Percentiles rank a stretch among this genome's conserved stretches.
Evolutionary conservation across 1,140 invertebrate genomes (phyloP).

Genomic region (Araneus ventricosus): DNA sequence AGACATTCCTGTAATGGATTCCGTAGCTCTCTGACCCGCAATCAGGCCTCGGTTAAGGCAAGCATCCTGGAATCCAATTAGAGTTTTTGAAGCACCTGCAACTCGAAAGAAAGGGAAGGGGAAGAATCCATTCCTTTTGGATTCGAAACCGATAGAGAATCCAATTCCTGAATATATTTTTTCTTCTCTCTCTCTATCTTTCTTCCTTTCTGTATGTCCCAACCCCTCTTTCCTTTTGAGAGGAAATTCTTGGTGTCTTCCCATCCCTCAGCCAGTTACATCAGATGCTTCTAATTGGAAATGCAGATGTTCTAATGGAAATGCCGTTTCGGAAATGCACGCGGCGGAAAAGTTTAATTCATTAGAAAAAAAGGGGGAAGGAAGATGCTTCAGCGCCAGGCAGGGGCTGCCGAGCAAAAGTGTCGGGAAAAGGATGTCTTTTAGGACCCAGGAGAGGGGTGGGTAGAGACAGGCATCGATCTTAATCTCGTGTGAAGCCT

Average conservation of each 20-base stretch:
- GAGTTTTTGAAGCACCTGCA: conserved; percentile 73
- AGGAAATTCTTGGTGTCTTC: background rate
- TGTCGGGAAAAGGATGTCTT: conserved; percentile 66
- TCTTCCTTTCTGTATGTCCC: background rate
- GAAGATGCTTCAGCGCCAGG: background rate
- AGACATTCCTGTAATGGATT: conserved; percentile 70
- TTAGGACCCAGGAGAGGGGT: conserved; percentile 52
- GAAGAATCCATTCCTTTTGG: conserved; percentile 66
- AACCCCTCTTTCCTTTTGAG: background rate
- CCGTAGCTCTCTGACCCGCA: conserved; percentile 54
- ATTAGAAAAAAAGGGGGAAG: conserved; percentile 64
- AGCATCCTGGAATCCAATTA: conserved; percentile 65
- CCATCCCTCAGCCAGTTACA: background rate
- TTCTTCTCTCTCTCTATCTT: background rate
- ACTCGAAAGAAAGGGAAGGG: conserved; percentile 39
- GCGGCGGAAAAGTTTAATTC: conserved; percentile 72
- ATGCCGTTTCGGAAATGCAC: conserved; percentile 40
- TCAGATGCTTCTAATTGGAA: conserved; percentile 71
- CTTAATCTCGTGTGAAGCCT: conserved; percentile 75
- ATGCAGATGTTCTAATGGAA: conserved; percentile 75
- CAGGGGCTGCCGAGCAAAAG: conserved; percentile 43
- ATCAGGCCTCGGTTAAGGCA: conserved; percentile 57
- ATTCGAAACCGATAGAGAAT: conserved; percentile 66
- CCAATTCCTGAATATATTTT: conserved; percentile 71
- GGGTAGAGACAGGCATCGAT: conserved; percentile 66